A percentile compares a stretch with the other conserved stretches of the same genome.
These are phyloP conservation scores for Caracal caracal DNA, from an alignment of 2,113 vertebrate genomes.

Conservation along the genomic window DNA sequence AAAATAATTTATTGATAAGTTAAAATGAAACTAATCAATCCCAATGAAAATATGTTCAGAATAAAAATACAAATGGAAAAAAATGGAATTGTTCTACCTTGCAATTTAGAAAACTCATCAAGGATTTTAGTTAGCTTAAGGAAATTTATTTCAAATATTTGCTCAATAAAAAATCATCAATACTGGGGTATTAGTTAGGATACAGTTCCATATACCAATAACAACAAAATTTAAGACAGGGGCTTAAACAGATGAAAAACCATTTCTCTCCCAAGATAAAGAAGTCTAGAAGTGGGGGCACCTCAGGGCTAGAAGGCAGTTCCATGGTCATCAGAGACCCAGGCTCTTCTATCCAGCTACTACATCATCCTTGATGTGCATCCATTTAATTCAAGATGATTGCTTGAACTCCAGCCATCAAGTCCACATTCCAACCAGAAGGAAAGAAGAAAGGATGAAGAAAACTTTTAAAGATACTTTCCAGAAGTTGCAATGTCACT, in stretches of 20 bases:
- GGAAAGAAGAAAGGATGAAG: not conserved
- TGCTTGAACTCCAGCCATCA: not conserved
- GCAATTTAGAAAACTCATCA: slow-evolving; percentile 11
- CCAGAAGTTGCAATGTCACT: not conserved
- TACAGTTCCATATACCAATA: not conserved
- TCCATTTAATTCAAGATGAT: not conserved
- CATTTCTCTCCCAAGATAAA: not conserved
- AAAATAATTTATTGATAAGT: slow-evolving; percentile 22
- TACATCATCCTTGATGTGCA: not conserved
- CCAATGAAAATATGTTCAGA: not conserved
- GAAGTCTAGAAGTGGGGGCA: not conserved
- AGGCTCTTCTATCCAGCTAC: not conserved
- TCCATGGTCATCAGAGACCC: not conserved
- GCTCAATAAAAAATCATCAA: not conserved
- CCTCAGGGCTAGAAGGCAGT: not conserved
- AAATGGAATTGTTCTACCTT: not conserved
- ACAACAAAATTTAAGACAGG: not conserved
- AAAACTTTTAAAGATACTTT: not conserved
- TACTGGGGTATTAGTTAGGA: not conserved
- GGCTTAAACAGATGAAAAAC: not conserved
- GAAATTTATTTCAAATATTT: not conserved
- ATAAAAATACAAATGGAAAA: slow-evolving; percentile 24
- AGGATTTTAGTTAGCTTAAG: not conserved
- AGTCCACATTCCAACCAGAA: not conserved
- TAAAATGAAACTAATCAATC: not conserved